phyloP scores from a whole-genome alignment of 2,113 vertebrate species.

The Melanostigma gelatinosum region DNA sequence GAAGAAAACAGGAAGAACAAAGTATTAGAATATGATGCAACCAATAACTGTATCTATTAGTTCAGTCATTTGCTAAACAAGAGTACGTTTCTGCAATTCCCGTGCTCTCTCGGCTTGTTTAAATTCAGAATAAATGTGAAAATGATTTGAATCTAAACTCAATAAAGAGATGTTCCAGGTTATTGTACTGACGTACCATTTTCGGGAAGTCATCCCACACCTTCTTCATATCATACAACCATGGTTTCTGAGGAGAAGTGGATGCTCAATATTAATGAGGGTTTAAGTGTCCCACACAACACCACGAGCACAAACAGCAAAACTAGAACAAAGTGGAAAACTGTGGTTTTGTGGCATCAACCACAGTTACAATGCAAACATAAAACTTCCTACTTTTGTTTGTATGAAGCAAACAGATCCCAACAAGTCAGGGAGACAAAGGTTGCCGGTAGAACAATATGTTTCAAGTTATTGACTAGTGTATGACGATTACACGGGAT shows the following conservation, averaged over 20 bases:
- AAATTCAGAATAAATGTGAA: not conserved
- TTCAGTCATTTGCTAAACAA: not conserved
- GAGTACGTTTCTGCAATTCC: not conserved
- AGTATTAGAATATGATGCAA: not conserved
- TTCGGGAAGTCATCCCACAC: slow-evolving; percentile 93
- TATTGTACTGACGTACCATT: slow-evolving; percentile 82
- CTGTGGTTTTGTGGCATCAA: not conserved
- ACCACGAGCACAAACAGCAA: slow-evolving; percentile 26
- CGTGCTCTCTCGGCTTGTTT: not conserved
- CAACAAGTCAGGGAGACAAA: not conserved
- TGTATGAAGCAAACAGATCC: not conserved
- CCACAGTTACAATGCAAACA: not conserved
- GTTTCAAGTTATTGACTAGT: not conserved
- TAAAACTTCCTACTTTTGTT: not conserved
- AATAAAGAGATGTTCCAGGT: not conserved
- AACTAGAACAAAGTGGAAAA: not conserved
- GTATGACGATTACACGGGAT: not conserved
- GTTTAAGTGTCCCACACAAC: not conserved
- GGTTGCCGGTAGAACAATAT: not conserved
- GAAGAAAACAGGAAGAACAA: slow-evolving; percentile 3
- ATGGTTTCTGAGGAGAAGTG: slow-evolving; percentile 88
- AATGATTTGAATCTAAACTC: not conserved
- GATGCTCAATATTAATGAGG: slow-evolving; percentile 30
- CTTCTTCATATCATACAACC: slow-evolving; percentile 89
- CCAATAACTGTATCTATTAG: not conserved